Conservation (phyloP, 2,113 vertebrate species). For the Rhinolophus sinicus region DNA sequence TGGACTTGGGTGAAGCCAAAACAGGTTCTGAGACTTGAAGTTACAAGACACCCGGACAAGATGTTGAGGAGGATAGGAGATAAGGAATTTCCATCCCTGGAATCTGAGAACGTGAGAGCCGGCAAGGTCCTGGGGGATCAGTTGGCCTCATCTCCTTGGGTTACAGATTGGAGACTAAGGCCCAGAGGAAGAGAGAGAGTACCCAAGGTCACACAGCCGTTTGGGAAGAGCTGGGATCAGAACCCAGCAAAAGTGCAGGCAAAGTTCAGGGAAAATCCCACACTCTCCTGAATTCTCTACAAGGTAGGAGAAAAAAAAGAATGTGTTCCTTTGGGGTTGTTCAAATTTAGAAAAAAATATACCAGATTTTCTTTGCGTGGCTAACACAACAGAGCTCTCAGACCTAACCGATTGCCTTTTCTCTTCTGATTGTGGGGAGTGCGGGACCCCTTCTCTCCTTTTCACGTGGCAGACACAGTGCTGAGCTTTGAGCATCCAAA, state of each 20-base stretch:
- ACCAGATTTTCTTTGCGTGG: background rate
- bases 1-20: background rate
- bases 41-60: conserved; percentile 40
- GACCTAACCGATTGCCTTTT: background rate
- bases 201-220: conserved; percentile 52
- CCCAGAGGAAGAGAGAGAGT: background rate
- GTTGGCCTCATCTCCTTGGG: background rate
- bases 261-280: background rate
- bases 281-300: background rate
- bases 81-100: conserved; percentile 73
- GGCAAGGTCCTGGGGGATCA: background rate
- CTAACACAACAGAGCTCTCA: background rate
- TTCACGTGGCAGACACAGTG: background rate
- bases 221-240: background rate
- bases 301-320: accelerated
- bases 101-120: conserved; percentile 36
- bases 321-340: background rate
- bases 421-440: background rate
- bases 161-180: conserved; percentile 27
- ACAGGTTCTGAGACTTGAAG: background rate
- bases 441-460: accelerated
- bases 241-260: background rate
- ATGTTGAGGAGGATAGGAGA: background rate
- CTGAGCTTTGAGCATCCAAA: background rate
- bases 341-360: background rate